phyloP scores from a whole-genome alignment of 2,888 invertebrate species.

The Cosmopolites sordidus region DNA sequence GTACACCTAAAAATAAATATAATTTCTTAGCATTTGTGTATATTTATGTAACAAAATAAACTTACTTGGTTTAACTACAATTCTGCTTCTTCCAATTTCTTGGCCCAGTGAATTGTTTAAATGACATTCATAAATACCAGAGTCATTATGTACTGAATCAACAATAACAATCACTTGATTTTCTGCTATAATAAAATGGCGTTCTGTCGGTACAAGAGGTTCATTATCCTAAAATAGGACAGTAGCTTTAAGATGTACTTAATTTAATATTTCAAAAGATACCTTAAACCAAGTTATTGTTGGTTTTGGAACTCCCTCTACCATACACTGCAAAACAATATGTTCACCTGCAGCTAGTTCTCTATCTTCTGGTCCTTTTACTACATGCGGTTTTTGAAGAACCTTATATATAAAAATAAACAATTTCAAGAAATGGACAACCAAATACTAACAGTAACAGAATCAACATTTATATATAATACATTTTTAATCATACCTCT shows the following conservation, averaged over 20 bases:
- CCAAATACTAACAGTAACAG: too few relatives aligned
- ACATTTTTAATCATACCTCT: constrained; percentile 64
- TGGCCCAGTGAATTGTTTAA: constrained; percentile 82
- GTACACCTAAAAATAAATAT: constrained; percentile 42
- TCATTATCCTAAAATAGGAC: constrained; percentile 61
- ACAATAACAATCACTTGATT: constrained; percentile 85
- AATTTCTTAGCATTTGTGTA: neutral
- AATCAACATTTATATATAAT: neutral
- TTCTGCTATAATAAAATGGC: constrained; percentile 83
- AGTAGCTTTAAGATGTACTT: too few relatives aligned
- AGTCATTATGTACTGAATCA: constrained; percentile 71
- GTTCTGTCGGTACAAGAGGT: constrained; percentile 66
- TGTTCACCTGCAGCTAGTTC: constrained; percentile 77
- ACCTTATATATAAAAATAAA: constrained; percentile 6
- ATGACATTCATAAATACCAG: constrained; percentile 85
- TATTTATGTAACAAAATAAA: constrained; percentile 10
- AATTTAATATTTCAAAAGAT: too few relatives aligned
- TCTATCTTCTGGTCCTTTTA: constrained; percentile 80
- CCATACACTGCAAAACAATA: constrained; percentile 84
- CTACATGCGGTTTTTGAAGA: constrained; percentile 73
- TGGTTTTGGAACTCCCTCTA: constrained; percentile 79
- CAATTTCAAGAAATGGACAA: too few relatives aligned
- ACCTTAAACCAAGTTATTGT: constrained; percentile 70
- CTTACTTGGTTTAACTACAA: constrained; percentile 64
- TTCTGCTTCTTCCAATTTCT: constrained; percentile 65